Base-by-base conservation (phyloP, 2,113 vertebrate genomes). In the Carettochelys insculpta region DNA sequence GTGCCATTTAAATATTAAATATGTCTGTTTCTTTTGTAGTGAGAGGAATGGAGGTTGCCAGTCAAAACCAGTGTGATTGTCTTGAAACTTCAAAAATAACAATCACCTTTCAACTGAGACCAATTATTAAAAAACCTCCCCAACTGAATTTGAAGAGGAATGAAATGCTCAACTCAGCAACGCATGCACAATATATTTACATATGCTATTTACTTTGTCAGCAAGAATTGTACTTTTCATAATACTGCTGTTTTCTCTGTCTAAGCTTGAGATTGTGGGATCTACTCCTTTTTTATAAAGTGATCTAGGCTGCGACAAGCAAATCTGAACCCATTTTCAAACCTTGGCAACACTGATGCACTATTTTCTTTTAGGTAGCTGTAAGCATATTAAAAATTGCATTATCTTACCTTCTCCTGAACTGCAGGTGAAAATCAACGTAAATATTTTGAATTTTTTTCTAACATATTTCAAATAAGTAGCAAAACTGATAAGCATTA, bases 401-500 rank as follows among this genome's bases (percentile, higher is more conserved):
- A 78, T 91, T 92, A 90, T 75, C 54, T 92, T 89, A 50, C 47
- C 79, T 84, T 88, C 19, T 77, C 11, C 8, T 87, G 45, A 78
- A 73, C 80, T 86, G 10, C 29, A 85, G 58, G 27, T 85, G 53
- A 93, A 76, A 47, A 87, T 65, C 82, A 86, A 83, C 61, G 83
- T 34, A 52, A 77, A 24, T 27, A 20, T 38, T 78, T 5, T 58
- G 19, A 8, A 16, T 58, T 53, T 80, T 93, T 82, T 90, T 38
- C 31, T 90, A 61, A 89, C 50, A 16, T 92, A 90, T 91, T 92
- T 96, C 47, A 80, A 78, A 20, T 41, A 45, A 86, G 47, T 87
- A 89, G 88, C 91, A 86, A 77, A 94, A 80, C 56, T 85, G 92
- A 93, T 92, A 86, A 92, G 80, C 38, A 22, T 94, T 88, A 88